Evolutionary conservation across 2,888 invertebrate species (phyloP), one percentile per base, ranked within the genome.

Genomic region (Latrodectus hesperus): DNA sequence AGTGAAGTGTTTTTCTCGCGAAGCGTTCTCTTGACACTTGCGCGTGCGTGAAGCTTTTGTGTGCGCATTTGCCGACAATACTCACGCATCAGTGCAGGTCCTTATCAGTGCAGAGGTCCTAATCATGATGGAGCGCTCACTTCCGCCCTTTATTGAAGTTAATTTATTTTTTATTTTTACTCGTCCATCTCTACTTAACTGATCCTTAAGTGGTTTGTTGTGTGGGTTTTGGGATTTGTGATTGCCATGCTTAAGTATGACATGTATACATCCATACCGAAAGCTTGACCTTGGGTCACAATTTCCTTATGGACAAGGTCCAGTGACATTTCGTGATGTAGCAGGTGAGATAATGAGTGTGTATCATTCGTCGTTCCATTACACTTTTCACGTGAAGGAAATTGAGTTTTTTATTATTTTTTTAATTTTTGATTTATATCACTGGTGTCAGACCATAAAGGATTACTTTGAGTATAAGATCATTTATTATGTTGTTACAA

Each of bases 161-260:
- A 70, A 75, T 82, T 80, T 72, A 22, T 49, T 17, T 16, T 17
- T 53, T 52, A 16, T 53, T 16, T 73, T 73, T 75, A 64, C 17
- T 72, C 49, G 70, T 65, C 84, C 26, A 72, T 76, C 52, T 22
- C 11, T 26, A 52, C 84, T 79, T 85, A 85, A 79, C 84, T 85
- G 84, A 85, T 85, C 53, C 75, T 68, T 82, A 74, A 79, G 84
- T 85, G 76, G 84, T 85, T 85, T 85, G 84, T 85, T 60, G 49
- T 85, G 84, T 85, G 84, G 84, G 84, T 74, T 82, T 82, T 55
- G 75, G 82, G 17, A 70, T 38, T 38, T 38, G 38, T 3, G 38
- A 38, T 38, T 38, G 6, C 38, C 38, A 38, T 38, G 38, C 38
- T 38, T 38, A 38, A 38, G 4, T 6, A 38, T 17, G 78, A 26